These are phyloP conservation scores for Anodontia alba DNA, from an alignment of 2,888 invertebrate genomes.

Conservation along the genomic window DNA sequence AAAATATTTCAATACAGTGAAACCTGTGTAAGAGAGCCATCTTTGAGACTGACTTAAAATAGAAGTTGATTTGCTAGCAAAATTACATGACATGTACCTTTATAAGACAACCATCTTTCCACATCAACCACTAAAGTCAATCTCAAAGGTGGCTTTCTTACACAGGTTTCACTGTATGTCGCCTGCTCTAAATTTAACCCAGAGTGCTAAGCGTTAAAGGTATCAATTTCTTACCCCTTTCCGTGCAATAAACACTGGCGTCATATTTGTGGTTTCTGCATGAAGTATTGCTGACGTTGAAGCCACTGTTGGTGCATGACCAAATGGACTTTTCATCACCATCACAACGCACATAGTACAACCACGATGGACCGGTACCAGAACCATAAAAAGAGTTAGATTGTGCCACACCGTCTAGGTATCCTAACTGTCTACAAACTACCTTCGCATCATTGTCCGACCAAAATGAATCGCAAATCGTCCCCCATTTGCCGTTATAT, in stretches of 20 bases:
- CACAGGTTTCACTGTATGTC: too few species aligned
- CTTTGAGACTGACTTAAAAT: too few species aligned
- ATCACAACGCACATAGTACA: conserved; percentile 68
- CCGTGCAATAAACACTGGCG: conserved; percentile 73
- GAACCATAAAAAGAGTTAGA: conserved; percentile 64
- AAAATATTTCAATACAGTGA: too few species aligned
- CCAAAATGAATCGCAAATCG: conserved; percentile 71
- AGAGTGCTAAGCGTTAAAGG: too few species aligned
- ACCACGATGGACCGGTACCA: conserved; percentile 68
- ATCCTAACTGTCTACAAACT: conserved; percentile 71
- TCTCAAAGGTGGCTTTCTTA: too few species aligned
- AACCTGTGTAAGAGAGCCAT: too few species aligned
- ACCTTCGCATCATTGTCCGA: conserved; percentile 67
- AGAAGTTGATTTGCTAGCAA: too few species aligned
- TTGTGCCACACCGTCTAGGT: conserved; percentile 67
- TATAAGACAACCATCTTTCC: too few species aligned
- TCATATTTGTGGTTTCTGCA: conserved; percentile 68
- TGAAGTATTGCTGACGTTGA: conserved; percentile 65
- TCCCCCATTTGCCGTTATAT: conserved; percentile 69
- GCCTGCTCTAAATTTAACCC: too few species aligned
- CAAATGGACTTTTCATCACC: conserved; percentile 72
- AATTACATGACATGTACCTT: too few species aligned
- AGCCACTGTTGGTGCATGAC: conserved; percentile 68
- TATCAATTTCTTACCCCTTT: conserved; percentile 68
- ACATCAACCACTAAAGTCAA: too few species aligned